Evolutionary conservation across 2,797 vertebrate genomes (phyloP).

Genomic region (Danio kyathit): DNA sequence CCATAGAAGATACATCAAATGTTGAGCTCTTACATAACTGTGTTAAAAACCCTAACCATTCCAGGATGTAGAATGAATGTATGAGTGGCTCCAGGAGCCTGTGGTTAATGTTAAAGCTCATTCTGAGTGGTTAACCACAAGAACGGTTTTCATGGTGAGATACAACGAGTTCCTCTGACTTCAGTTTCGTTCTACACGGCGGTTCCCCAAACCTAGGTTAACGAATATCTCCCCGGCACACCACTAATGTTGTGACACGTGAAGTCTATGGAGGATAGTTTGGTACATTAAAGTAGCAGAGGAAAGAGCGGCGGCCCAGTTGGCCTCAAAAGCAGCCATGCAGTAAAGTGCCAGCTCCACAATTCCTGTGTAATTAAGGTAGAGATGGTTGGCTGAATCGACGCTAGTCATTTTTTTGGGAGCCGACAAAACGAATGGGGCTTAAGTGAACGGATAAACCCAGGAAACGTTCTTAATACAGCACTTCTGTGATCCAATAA

Average conservation of each 20-base stretch:
- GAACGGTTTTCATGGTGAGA: slow-evolving; percentile 36
- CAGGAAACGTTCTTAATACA: slow-evolving; percentile 28
- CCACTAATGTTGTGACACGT: slow-evolving; percentile 55
- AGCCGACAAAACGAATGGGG: slow-evolving; percentile 15
- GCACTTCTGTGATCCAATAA: slow-evolving; percentile 27
- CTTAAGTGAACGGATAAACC: slow-evolving; percentile 32
- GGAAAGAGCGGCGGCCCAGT: slow-evolving; percentile 46
- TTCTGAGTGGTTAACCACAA: slow-evolving; percentile 62
- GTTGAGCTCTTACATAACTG: neutral
- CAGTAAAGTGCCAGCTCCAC: slow-evolving; percentile 51
- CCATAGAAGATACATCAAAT: slow-evolving; percentile 1
- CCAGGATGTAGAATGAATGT: slow-evolving; percentile 50
- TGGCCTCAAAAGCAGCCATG: slow-evolving; percentile 43
- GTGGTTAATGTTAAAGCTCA: slow-evolving; percentile 66
- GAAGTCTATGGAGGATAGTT: slow-evolving; percentile 44
- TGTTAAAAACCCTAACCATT: slow-evolving; percentile 18
- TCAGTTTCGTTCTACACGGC: slow-evolving; percentile 38
- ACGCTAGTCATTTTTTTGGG: slow-evolving; percentile 17
- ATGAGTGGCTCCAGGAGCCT: slow-evolving; percentile 67
- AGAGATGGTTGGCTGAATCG: slow-evolving; percentile 45
- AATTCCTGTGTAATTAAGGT: slow-evolving; percentile 54
- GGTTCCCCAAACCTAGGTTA: slow-evolving; percentile 65
- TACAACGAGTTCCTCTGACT: slow-evolving; percentile 21
- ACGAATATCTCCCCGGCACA: slow-evolving; percentile 56
- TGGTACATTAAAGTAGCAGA: slow-evolving; percentile 37